These are phyloP conservation scores for Acipenser oxyrinchus DNA, from an alignment of 2,797 vertebrate genomes.

Conservation along the genomic window DNA sequence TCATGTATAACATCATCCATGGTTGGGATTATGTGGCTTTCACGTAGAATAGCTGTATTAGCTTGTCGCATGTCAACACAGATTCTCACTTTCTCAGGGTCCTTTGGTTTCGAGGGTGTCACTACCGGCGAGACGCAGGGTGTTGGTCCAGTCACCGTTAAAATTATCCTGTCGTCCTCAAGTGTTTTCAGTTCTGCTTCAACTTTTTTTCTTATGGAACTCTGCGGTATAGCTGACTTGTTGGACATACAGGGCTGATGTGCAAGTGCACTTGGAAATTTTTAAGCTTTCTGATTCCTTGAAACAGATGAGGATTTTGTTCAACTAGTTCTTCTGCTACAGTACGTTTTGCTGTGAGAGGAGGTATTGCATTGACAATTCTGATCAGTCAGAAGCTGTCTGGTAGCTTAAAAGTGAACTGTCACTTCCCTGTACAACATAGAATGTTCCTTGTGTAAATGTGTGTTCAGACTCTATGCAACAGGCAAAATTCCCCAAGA, in stretches of 20 bases:
- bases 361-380: background rate
- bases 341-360: background rate
- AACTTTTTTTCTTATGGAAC: constrained; percentile 16
- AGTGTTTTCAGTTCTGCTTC: constrained; percentile 20
- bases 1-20: constrained; percentile 1
- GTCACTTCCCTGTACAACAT: background rate
- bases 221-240: constrained; percentile 14
- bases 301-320: constrained; percentile 12
- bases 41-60: constrained; percentile 5
- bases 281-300: constrained; percentile 15
- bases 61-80: no score
- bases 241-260: constrained; percentile 16
- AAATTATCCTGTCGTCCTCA: constrained; percentile 18
- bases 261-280: constrained; percentile 23
- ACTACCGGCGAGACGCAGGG: constrained; percentile 21
- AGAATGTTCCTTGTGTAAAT: background rate
- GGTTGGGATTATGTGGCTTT: no score
- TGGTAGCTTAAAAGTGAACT: background rate
- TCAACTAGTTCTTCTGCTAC: constrained; percentile 12
- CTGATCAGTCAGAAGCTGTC: constrained; percentile 11
- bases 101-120: constrained; percentile 18
- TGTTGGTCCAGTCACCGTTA: constrained; percentile 16
- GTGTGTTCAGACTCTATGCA: background rate
- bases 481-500: constrained; percentile 10
- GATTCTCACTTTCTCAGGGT: no score